Evolutionary conservation across 2,888 invertebrate species (phyloP), one percentile per base, ranked within the genome.

Genomic region (Andrena marginata): DNA sequence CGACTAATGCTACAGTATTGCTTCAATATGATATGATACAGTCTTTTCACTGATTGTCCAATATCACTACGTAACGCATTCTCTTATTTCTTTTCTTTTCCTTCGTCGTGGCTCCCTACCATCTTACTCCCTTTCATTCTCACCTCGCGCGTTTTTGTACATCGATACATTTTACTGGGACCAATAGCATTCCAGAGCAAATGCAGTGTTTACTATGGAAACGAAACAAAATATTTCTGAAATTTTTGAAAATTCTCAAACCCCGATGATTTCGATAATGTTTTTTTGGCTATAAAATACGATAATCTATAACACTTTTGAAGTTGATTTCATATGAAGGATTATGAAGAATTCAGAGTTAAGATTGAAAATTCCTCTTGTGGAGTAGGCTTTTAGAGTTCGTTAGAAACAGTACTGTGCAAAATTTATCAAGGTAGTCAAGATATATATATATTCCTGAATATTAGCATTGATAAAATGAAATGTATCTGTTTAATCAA

Each of bases 41-140:
- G 94, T 94, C 94, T 94, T 93, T 92, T 94, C 93, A 94, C 93
- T 94, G 94, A 94, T 94, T 94, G 94, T 94, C 94, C 94, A 91
- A 92, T 93, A 94, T 94, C 93, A 93, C 94, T 93, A 92, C 90
- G 89, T 92, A 91, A 90, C 91, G 90, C 86, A 89, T 89, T 73
- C 70, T 80, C 49, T 83, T 81, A 84, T 67, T 31, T 51, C 54
- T 78, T 51, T 23, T 42, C 42, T 29, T 54, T 13, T 31, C 29
- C 26, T 62, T 2, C 42, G 13, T 69, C 29, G 56, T 67, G 82
- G 26, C 82, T 48, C 64, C 72, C 77, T 42, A 29, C 49, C 67
- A 60, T 78, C 20, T 60, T 23, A 77, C 64, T 51, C 35, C 31
- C 5, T 80, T 35, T 60, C 31, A 62, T 65, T 63, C 56, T 64